Base-by-base conservation (phyloP, 1,140 invertebrate species). In the Brachionus angularis region DNA sequence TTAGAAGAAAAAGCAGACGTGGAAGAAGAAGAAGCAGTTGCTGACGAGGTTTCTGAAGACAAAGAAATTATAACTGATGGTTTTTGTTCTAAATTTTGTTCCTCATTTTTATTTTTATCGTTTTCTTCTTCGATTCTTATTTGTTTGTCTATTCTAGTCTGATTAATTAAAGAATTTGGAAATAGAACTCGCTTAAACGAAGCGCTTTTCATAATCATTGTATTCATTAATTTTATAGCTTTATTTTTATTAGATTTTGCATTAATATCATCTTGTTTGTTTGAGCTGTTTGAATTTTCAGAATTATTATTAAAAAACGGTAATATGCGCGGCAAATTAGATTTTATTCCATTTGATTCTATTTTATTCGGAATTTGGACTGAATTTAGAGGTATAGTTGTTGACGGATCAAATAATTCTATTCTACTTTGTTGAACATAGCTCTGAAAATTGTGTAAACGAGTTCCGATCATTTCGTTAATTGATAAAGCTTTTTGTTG, bases 151-250 rank as follows among this genome's bases (percentile, higher is more conserved):
- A 12, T 33, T 16, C 25, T 16, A 46, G 33, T 50, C 21, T 42
- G 27, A 18, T 16, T 47, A 21, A 50, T 67, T n/a, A 50, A 29
- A 29, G n/a, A n/a, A n/a, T n/a, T 42, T 42, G 62, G 47, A 50
- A 67, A 67, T 8, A 67, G 16, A 3, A 42, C 62, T 23, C 36
- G 33, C 12, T 33, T 25, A 34, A 67, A 67, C 10, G 62, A 34
- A 2, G 42, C 42, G 36, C 62, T 67, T 42, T 67, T 67, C 42
- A 67, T 33, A 39, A 46, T 46, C 42, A 67, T 46, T 10, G 62
- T 67, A 21, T 67, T 67, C 42, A 67, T 29, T 21, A 67, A 67
- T 50, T 67, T 67, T 33, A 29, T 31, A 23, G 62, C 62, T 50
- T 31, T 46, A 31, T 46, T 47, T 2, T 27, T 67, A 8, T 42